Percentiles rank a stretch among this genome's conserved stretches.
phyloP scores from a whole-genome alignment of 2,888 invertebrate genomes.

The Drosophila anceps region DNA sequence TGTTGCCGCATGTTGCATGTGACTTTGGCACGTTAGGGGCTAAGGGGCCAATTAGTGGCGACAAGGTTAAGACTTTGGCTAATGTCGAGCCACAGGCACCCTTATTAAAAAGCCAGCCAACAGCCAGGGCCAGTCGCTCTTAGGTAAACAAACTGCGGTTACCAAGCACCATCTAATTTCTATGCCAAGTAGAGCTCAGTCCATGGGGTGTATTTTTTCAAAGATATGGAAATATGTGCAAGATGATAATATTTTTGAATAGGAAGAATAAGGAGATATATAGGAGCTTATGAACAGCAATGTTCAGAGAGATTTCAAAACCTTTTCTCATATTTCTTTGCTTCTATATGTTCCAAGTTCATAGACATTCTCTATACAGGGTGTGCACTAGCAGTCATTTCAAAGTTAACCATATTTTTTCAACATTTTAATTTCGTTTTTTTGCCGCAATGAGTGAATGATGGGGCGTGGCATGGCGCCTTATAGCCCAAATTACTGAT shows the following conservation, averaged over 20 bases:
- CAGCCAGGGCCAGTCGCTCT: conserved; percentile 7
- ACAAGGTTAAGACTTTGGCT: conserved; percentile 71
- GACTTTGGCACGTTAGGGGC: conserved; percentile 63
- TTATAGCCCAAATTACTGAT: conserved; percentile 73
- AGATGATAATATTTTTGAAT: background rate
- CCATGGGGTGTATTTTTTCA: background rate
- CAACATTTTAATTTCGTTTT: conserved; percentile 54
- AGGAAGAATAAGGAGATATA: background rate
- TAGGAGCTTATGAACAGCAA: no score
- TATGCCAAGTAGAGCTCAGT: background rate
- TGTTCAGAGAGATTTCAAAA: rapidly evolving
- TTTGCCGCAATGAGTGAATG: conserved; percentile 63
- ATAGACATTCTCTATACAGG: background rate
- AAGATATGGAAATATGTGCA: background rate
- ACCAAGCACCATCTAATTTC: conserved; percentile 41
- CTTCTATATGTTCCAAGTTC: background rate
- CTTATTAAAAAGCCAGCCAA: conserved; percentile 34
- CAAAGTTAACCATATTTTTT: background rate
- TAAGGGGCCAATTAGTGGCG: conserved; percentile 71
- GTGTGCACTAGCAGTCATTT: conserved; percentile 6
- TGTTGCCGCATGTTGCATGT: conserved; percentile 72
- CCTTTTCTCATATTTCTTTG: background rate
- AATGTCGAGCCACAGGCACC: conserved; percentile 46
- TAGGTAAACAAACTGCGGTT: conserved; percentile 65
- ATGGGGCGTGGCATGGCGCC: conserved; percentile 55